phyloP scores from a whole-genome alignment of 2,888 invertebrate species.

The Blastobasis adustella region DNA sequence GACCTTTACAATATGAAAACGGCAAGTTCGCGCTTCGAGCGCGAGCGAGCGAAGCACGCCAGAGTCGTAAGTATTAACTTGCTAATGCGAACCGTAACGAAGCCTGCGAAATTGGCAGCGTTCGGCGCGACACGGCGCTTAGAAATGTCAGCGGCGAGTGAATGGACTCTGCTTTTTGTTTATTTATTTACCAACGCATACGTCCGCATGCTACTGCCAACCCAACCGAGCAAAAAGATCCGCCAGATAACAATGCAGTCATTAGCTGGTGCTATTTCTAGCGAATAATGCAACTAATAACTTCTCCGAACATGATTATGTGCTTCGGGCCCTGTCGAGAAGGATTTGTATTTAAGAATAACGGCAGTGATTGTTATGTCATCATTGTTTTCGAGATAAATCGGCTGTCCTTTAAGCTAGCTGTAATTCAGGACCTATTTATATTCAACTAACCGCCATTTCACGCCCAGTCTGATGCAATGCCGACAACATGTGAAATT shows the following conservation, averaged over 20 bases:
- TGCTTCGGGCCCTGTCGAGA: background rate
- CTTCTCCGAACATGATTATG: constrained; percentile 21
- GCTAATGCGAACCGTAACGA: constrained; percentile 17
- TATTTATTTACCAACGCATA: constrained; percentile 54
- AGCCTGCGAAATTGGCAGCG: constrained; percentile 38
- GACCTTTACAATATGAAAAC: no score
- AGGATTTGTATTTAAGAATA: constrained; percentile 3
- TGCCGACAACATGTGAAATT: no score
- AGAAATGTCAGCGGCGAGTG: constrained; percentile 68
- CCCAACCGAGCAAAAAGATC: constrained; percentile 53
- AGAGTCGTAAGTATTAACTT: background rate
- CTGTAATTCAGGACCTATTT: no score
- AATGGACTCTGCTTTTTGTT: constrained; percentile 66
- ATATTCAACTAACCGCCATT: no score
- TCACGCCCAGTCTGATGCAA: no score
- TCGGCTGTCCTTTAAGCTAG: no score
- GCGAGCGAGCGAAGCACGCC: no score
- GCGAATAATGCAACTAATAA: constrained; percentile 23
- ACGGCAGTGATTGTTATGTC: background rate
- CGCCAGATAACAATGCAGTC: constrained; percentile 48
- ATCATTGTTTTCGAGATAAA: background rate
- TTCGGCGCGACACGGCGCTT: constrained; percentile 52
- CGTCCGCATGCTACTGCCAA: constrained; percentile 66
- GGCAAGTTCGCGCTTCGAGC: no score
- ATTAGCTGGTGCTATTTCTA: constrained; percentile 38